A percentile compares a stretch with the other conserved stretches of the same genome.
Evolutionary conservation across 2,113 vertebrate species (phyloP).

Genomic region (Halichoeres trimaculatus): DNA sequence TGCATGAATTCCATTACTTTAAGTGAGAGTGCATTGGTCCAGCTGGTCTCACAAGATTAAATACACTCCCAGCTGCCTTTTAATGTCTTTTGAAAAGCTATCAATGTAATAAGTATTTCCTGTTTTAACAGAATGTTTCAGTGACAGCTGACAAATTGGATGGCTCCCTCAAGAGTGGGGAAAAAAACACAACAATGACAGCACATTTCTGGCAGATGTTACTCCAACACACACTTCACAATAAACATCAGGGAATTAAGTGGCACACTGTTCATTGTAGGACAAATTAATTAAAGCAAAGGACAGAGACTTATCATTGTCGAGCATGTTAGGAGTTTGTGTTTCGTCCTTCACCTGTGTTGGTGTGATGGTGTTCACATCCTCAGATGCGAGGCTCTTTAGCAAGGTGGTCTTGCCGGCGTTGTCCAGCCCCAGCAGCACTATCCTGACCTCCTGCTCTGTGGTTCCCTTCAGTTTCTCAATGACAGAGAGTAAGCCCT

Average conservation of each 20-base stretch:
- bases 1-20: constrained; percentile 38
- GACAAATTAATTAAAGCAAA: constrained; percentile 14
- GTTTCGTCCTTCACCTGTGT: constrained; percentile 82
- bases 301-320: constrained; percentile 1
- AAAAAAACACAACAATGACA: background rate
- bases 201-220: background rate
- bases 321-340: background rate
- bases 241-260: constrained; percentile 3
- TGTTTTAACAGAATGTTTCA: background rate
- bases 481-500: constrained; percentile 91
- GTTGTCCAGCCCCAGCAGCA: constrained; percentile 90
- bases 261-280: background rate
- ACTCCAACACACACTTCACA: background rate
- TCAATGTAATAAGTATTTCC: background rate
- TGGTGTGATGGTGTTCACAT: constrained; percentile 89
- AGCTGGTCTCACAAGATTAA: constrained; percentile 57
- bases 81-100: constrained; percentile 3
- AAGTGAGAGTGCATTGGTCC: constrained; percentile 23
- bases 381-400: constrained; percentile 87
- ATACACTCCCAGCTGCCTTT: constrained; percentile 21
- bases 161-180: background rate
- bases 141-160: background rate
- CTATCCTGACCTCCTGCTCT: constrained; percentile 87
- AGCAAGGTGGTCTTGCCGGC: constrained; percentile 90
- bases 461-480: constrained; percentile 86